A percentile compares a stretch with the other conserved stretches of the same genome.
These are phyloP conservation scores for Drosophila subquinaria DNA, from an alignment of 2,888 invertebrate genomes.

Conservation along the genomic window DNA sequence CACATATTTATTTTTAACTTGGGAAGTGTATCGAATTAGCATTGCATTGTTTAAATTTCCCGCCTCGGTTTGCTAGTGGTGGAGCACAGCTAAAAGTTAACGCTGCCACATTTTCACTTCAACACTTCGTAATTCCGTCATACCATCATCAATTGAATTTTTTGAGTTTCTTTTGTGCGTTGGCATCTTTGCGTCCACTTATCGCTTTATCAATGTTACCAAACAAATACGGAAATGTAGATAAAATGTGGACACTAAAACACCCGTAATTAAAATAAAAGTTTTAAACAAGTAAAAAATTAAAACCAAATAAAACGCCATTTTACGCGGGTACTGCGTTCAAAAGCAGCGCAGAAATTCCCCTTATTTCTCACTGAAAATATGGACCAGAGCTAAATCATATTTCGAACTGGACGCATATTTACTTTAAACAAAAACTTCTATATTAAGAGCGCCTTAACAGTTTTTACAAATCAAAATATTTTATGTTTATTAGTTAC, in stretches of 20 bases:
- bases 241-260: too few species aligned
- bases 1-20: too few species aligned
- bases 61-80: not conserved
- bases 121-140: not conserved
- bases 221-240: too few species aligned
- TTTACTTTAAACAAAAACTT: not conserved
- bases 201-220: not conserved
- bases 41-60: not conserved
- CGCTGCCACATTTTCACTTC: not conserved
- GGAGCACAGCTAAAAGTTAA: not conserved
- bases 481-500: conserved; percentile 2
- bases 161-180: too few species aligned
- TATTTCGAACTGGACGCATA: not conserved
- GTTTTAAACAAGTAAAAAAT: too few species aligned
- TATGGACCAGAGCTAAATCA: not conserved
- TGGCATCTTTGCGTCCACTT: not conserved
- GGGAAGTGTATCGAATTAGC: too few species aligned
- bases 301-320: not conserved
- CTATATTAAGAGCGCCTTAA: not conserved
- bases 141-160: not conserved
- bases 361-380: not conserved
- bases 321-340: not conserved
- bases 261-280: too few species aligned
- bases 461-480: not conserved
- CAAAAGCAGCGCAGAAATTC: not conserved